Base-by-base conservation (phyloP, 2,113 vertebrate genomes). In the Oceanodroma tethys region DNA sequence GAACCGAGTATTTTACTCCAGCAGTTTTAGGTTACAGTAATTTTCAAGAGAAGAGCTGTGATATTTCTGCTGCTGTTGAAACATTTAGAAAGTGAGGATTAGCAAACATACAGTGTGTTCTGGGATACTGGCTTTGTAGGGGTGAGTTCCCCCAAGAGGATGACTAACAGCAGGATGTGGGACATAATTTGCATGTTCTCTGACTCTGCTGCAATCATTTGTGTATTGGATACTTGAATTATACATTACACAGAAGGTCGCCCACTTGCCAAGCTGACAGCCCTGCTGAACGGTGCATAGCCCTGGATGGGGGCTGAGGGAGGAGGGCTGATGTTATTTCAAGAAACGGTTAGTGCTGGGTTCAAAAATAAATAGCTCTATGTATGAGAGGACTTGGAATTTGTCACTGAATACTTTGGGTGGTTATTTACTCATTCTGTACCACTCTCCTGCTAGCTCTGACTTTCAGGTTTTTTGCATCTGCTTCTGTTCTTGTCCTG, bases 131-230 rank as follows among this genome's bases (percentile, higher is more conserved):
- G 75, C 93, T 95, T 93, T 70, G 88, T 75, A 95, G 82, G 91
- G 96, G 76, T 80, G 95, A 96, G 93, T 92, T 93, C 86, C 85
- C 95, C 75, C 78, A 73, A 42, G 48, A 91, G 91, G 86, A 95
- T 98, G 97, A 98, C 94, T 97, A 97, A 98, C 45, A 92, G 92
- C 95, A 93, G 91, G 82, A 97, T 97, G 95, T 95, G 90, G 97
- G 92, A 96, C 95, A 95, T 86, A 50, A 96, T 97, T 97, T 97
- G 91, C 92, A 97, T 97, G 94, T 97, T 97, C 96, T 91, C 86
- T 95, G 91, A 83, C 92, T 97, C 83, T 95, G 91, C 95, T 93
- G 94, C 96, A 93, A 97, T 95, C 88, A 70, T 92, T 87, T 97
- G 90, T 96, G 91, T 93, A 92, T 72, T 96, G 92, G 96, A 93